Percentiles rank a stretch among this genome's conserved stretches.
phyloP scores from a whole-genome alignment of 2,113 vertebrate species.

The Aegotheles bennettii region DNA sequence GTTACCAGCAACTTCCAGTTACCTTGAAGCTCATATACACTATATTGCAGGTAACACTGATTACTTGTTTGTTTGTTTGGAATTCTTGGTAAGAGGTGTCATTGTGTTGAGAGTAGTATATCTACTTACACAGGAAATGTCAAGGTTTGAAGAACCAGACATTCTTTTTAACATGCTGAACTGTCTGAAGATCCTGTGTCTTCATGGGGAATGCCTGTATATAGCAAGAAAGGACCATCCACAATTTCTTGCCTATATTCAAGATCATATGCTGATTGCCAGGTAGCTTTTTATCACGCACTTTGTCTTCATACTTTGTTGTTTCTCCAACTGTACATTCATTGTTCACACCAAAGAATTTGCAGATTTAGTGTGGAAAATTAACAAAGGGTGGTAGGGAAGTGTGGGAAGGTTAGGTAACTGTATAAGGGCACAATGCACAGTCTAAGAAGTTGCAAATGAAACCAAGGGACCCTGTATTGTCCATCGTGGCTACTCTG shows the following conservation, averaged over 20 bases:
- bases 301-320: neutral
- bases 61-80: constrained; percentile 8
- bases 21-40: constrained; percentile 95
- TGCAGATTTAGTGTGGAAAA: neutral
- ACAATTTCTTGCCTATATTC: constrained; percentile 92
- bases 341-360: neutral
- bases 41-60: constrained; percentile 86
- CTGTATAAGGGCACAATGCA: neutral
- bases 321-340: neutral
- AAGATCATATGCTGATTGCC: constrained; percentile 96
- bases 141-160: constrained; percentile 96
- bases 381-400: neutral
- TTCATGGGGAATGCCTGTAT: constrained; percentile 94
- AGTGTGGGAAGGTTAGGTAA: neutral
- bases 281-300: constrained; percentile 71
- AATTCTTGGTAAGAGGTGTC: neutral
- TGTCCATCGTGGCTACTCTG: neutral
- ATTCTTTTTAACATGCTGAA: constrained; percentile 98
- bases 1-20: constrained; percentile 93
- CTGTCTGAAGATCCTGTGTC: constrained; percentile 94
- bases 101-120: neutral
- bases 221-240: constrained; percentile 91
- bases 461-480: neutral
- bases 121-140: constrained; percentile 87
- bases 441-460: neutral